Conservation (phyloP, 2,888 invertebrate genomes). For the Stenodera caucasica region DNA sequence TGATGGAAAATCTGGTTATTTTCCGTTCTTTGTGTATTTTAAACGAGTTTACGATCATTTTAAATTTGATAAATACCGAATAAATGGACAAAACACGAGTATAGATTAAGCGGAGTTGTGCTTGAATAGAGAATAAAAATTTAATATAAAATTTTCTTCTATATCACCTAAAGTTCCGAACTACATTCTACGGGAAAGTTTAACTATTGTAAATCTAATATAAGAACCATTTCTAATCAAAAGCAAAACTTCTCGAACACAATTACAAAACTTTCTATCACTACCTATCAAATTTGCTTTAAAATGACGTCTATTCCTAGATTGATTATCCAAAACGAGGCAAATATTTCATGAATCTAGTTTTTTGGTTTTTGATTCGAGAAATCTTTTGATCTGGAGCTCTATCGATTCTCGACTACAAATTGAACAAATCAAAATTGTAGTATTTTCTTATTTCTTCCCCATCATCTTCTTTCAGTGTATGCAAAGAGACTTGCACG, state of each 20-base stretch:
- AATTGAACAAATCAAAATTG: constrained; percentile 21
- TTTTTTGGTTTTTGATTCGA: no score
- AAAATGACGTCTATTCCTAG: background rate
- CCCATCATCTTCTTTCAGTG: constrained; percentile 16
- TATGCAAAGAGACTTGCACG: constrained; percentile 18
- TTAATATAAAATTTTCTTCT: constrained; percentile 33
- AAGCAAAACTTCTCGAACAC: constrained; percentile 42
- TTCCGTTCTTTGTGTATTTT: constrained; percentile 19
- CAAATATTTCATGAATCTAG: no score
- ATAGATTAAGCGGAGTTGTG: no score
- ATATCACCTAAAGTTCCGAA: constrained; percentile 37
- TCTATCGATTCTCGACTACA: constrained; percentile 24
- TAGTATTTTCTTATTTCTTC: constrained; percentile 21
- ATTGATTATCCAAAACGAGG: no score
- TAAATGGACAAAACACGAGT: constrained; percentile 17
- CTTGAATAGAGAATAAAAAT: constrained; percentile 21
- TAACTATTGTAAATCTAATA: constrained; percentile 46
- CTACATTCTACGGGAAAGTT: constrained; percentile 44
- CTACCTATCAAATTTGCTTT: constrained; percentile 8
- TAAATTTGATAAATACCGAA: constrained; percentile 18
- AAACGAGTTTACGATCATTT: constrained; percentile 11
- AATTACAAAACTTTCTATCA: constrained; percentile 32
- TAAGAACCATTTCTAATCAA: constrained; percentile 42
- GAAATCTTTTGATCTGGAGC: constrained; percentile 6
- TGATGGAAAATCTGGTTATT: no score